A percentile compares a stretch with the other conserved stretches of the same genome.
Evolutionary conservation across 2,888 invertebrate species (phyloP).

Genomic region (Hipparchia sbordonii): DNA sequence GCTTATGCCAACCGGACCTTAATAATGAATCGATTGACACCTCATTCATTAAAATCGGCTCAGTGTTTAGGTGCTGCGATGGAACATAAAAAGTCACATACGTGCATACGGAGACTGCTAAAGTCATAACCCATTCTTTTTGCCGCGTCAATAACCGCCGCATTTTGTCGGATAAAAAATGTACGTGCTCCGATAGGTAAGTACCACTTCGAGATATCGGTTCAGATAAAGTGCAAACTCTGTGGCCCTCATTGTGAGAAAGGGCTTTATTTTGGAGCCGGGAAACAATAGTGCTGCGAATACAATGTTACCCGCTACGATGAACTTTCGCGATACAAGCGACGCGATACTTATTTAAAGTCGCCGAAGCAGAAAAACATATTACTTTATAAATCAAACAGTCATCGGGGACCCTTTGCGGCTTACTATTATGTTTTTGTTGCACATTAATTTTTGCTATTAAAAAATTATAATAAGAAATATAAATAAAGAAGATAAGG

Average conservation of each 20-base stretch:
- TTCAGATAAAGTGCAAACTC: not conserved
- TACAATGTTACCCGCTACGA: slow-evolving; percentile 39
- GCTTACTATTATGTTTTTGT: slow-evolving; percentile 9
- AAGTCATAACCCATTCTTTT: too few species aligned
- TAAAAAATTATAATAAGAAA: not conserved
- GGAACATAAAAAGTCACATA: too few species aligned
- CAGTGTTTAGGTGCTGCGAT: too few species aligned
- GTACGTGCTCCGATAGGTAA: too few species aligned
- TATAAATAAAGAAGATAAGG: too few species aligned
- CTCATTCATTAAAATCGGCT: too few species aligned
- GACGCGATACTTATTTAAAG: slow-evolving; percentile 40
- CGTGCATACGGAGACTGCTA: too few species aligned
- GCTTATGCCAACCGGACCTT: too few species aligned
- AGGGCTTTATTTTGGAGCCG: slow-evolving; percentile 33
- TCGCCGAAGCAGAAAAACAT: slow-evolving; percentile 59
- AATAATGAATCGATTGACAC: too few species aligned
- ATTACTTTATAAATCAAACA: slow-evolving; percentile 61
- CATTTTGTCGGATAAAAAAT: too few species aligned
- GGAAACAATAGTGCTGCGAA: slow-evolving; percentile 37
- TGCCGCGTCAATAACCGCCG: too few species aligned
- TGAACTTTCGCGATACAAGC: slow-evolving; percentile 41
- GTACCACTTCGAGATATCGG: not conserved
- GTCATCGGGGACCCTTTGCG: slow-evolving; percentile 42
- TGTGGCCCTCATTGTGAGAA: slow-evolving; percentile 19
- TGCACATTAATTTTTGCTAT: not conserved